Base-by-base conservation (phyloP, 2,797 vertebrate species). In the Lithobates sylvaticus region DNA sequence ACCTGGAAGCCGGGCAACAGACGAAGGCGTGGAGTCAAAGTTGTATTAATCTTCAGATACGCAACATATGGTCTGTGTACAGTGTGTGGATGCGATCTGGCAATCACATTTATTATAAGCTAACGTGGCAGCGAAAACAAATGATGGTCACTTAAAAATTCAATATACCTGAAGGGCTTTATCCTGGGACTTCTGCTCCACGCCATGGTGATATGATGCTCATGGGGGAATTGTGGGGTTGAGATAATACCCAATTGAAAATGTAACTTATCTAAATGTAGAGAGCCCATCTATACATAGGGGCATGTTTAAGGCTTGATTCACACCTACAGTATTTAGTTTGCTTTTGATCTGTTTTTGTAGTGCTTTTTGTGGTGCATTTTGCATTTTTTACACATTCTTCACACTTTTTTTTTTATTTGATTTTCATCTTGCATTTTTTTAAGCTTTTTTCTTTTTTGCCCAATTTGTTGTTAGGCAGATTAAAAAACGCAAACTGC, bases 11-110 rank as follows among this genome's bases (percentile, higher is more conserved):
- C 58, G 64, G 81, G 36, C 54, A 23, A 1, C 72, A 72, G 71
- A 32, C 18, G 8, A 73, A 71, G 54, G 50, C 69, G 4, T 27
- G 21, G 69, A 72, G 12, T 58, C 79, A 81, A 72, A 61, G 29
- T 61, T 81, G 68, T 71, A 81, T 81, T 72, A 71, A 81, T 81
- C 68, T 58, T 71, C 68, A 27, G 78, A 81, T 58, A 81, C 3
- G 29, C 68, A 81, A 72, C 78, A 81, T 81, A 81, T 81, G 78
- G 67, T 61, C 44, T 71, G 68, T 61, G 78, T 81, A 72, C 32
- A 61, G 78, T 15, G 68, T 58, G n/a, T 58, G 68, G 29, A 72
- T 81, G 32, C 0, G 13, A 18, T 58, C 68, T 72, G 67, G 68
- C 44, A 58, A 72, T 58, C 47, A n/a, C 68, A 81, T 81, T 58